Percentiles rank a stretch among this genome's conserved stretches.
Evolutionary conservation across 2,888 invertebrate genomes (phyloP).

Genomic region (Caenorhabditis japonica): DNA sequence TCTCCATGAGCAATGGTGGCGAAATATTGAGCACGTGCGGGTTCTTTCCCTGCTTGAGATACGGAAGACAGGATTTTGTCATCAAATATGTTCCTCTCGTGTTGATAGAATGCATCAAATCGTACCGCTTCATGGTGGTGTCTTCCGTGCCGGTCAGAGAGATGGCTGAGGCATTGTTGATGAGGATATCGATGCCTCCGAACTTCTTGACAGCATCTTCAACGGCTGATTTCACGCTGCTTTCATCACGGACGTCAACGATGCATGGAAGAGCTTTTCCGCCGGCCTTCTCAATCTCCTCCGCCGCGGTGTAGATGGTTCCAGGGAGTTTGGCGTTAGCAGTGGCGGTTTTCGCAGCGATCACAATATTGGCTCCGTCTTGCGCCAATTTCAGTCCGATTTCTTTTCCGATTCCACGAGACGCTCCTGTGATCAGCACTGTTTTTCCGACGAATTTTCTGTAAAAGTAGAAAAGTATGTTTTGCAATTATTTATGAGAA

Average conservation of each 20-base stretch:
- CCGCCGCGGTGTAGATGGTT: constrained; percentile 90
- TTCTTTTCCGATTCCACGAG: constrained; percentile 66
- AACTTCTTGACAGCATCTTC: constrained; percentile 74
- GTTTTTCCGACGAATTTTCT: constrained; percentile 63
- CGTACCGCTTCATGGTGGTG: constrained; percentile 95
- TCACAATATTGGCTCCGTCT: constrained; percentile 91
- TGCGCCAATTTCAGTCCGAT: constrained; percentile 63
- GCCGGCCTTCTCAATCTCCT: constrained; percentile 83
- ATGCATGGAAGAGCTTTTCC: constrained; percentile 81
- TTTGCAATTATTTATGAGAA: neutral
- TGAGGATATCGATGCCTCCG: constrained; percentile 86
- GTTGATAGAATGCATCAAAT: constrained; percentile 94
- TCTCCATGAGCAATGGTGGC: constrained; percentile 90
- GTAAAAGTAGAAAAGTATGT: constrained; percentile 16
- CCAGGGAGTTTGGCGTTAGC: constrained; percentile 92
- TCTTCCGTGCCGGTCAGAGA: constrained; percentile 80
- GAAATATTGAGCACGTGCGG: constrained; percentile 95
- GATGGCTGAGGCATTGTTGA: constrained; percentile 98
- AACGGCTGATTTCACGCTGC: constrained; percentile 80
- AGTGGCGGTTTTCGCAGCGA: constrained; percentile 91
- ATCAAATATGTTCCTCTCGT: constrained; percentile 94
- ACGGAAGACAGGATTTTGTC: constrained; percentile 91
- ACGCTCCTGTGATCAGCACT: constrained; percentile 62
- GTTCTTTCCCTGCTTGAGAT: constrained; percentile 87
- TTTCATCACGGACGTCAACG: constrained; percentile 89